A percentile compares a stretch with the other conserved stretches of the same genome.
Conservation (phyloP, 2,113 vertebrate species). For the Eurypyga helias region DNA sequence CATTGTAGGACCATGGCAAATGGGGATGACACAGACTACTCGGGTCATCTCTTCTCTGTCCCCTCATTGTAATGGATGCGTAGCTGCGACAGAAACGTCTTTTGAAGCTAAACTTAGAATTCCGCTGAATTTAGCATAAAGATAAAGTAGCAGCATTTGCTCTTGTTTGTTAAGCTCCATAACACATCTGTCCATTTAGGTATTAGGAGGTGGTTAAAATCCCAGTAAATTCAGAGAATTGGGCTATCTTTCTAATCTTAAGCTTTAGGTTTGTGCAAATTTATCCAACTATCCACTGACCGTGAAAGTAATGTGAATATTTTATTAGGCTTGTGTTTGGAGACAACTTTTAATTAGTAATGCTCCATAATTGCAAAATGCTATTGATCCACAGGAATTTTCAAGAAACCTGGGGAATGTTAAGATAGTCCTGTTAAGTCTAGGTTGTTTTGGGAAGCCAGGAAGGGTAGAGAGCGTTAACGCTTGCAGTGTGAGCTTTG, state of each 20-base stretch:
- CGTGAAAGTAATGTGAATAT: neutral
- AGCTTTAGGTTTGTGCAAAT: neutral
- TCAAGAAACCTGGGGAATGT: neutral
- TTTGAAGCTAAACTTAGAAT: neutral
- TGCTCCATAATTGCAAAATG: neutral
- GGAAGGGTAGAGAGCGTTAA: fast-evolving
- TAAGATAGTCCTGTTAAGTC: neutral
- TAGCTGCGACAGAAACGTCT: neutral
- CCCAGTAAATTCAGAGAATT: neutral
- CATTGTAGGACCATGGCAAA: neutral
- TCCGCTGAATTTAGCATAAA: neutral
- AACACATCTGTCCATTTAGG: neutral
- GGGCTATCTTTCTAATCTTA: neutral
- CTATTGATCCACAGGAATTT: neutral
- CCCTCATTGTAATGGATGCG: neutral
- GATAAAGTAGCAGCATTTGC: neutral
- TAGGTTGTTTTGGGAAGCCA: neutral
- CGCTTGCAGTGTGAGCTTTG: neutral
- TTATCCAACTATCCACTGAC: neutral
- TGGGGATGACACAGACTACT: neutral
- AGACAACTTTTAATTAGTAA: neutral
- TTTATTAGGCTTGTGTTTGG: neutral
- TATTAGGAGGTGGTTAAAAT: neutral
- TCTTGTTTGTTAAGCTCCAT: neutral
- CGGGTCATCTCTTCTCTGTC: neutral